A percentile compares a stretch with the other conserved stretches of the same genome.
Evolutionary conservation across 2,888 invertebrate species (phyloP).

Genomic region (Heteromyza rotundicornis): DNA sequence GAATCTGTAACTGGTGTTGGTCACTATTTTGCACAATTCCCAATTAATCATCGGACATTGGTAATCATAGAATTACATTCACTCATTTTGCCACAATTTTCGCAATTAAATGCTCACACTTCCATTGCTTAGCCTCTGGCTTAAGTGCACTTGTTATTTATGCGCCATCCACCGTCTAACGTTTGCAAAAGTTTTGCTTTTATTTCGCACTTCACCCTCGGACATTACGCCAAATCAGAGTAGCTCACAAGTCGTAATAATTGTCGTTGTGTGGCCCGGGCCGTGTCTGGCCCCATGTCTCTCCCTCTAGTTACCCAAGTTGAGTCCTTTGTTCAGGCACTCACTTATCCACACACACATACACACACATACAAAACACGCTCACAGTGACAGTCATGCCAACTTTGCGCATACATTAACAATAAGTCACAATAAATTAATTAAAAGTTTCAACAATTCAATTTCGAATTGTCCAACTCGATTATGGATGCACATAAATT

Average conservation of each 20-base stretch:
- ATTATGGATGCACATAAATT: slow-evolving; percentile 1
- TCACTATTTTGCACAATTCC: too few species aligned
- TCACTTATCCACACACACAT: not conserved
- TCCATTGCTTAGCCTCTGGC: too few species aligned
- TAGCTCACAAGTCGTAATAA: not conserved
- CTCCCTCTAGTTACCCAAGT: too few species aligned
- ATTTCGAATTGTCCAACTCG: slow-evolving; percentile 4
- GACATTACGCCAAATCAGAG: not conserved
- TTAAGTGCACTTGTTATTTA: too few species aligned
- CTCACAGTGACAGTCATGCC: too few species aligned
- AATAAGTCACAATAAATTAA: slow-evolving; percentile 2
- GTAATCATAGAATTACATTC: too few species aligned
- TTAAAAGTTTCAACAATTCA: not conserved
- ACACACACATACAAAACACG: not conserved
- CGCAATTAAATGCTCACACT: too few species aligned
- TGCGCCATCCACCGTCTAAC: not conserved
- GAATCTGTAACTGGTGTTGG: too few species aligned
- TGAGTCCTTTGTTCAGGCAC: too few species aligned
- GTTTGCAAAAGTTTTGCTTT: not conserved
- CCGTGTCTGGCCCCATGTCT: not conserved
- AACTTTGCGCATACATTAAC: not conserved
- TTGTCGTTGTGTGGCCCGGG: not conserved
- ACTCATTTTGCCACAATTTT: too few species aligned
- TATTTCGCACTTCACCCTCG: not conserved
- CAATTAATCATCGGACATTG: too few species aligned